Conservation (phyloP, 2,797 vertebrate genomes). For the Coendou prehensilis region DNA sequence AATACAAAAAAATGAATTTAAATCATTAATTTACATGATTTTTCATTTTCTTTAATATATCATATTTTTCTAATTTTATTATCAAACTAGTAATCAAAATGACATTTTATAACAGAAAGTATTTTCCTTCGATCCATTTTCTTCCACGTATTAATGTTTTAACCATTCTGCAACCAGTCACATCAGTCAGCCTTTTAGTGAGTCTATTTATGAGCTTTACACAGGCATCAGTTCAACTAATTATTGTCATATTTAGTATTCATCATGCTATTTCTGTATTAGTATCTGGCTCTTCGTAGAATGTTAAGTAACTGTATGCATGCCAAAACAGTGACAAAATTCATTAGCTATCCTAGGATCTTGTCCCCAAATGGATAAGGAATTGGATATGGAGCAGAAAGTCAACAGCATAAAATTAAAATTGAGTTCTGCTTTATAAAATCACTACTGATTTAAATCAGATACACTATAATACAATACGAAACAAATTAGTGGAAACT, state of each 20-base stretch:
- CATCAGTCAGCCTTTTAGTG: background rate
- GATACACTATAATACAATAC: background rate
- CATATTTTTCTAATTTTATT: background rate
- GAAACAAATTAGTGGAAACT: background rate
- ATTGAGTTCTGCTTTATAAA: constrained; percentile 24
- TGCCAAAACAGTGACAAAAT: constrained; percentile 32
- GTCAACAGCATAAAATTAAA: constrained; percentile 32
- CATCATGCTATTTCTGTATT: background rate
- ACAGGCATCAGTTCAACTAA: background rate
- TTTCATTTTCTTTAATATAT: constrained; percentile 13
- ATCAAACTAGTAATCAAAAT: background rate
- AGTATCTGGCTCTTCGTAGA: background rate
- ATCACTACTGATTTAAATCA: constrained; percentile 28
- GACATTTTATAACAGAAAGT: background rate
- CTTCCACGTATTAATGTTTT: background rate
- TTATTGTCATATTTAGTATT: constrained; percentile 23
- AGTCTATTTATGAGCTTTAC: constrained; percentile 46
- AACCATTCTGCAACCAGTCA: background rate
- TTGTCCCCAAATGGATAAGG: background rate
- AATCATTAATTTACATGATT: background rate
- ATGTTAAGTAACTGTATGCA: background rate
- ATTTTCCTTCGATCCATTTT: background rate
- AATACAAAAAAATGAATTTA: background rate
- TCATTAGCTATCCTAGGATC: background rate
- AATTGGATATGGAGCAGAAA: constrained; percentile 7